A percentile compares a stretch with the other conserved stretches of the same genome.
Conservation (phyloP, 2,797 vertebrate genomes). For the Iguana delicatissima region DNA sequence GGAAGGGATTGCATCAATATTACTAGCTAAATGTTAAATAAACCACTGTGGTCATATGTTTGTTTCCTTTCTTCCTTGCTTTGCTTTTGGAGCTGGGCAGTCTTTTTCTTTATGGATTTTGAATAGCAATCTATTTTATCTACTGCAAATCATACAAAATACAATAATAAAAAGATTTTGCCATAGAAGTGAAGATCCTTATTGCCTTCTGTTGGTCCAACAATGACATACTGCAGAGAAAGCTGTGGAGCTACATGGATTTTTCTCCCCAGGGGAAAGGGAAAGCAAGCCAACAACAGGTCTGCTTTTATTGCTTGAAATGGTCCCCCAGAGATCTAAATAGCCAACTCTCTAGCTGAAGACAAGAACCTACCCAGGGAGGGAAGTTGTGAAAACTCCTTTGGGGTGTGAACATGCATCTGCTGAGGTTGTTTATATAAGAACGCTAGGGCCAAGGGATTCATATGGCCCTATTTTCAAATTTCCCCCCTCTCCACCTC, state of each 20-base stretch:
- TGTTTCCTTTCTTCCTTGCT: neutral
- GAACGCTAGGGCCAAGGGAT: neutral
- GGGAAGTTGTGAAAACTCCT: slow-evolving; percentile 12
- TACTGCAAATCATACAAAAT: slow-evolving; percentile 10
- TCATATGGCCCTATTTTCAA: neutral
- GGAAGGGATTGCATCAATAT: neutral
- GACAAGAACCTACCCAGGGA: slow-evolving; percentile 21
- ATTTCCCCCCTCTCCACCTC: neutral
- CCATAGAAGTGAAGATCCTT: neutral
- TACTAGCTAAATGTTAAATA: neutral
- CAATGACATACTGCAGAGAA: neutral
- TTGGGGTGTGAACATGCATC: slow-evolving; percentile 6
- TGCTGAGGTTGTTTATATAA: neutral
- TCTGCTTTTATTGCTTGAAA: slow-evolving; percentile 2
- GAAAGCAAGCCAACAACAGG: slow-evolving; percentile 10
- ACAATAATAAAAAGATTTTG: neutral
- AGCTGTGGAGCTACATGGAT: neutral
- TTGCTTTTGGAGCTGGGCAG: neutral
- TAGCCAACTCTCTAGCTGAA: neutral
- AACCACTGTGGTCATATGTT: neutral
- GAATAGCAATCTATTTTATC: neutral
- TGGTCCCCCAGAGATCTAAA: neutral
- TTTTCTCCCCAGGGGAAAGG: neutral
- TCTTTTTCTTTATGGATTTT: neutral
- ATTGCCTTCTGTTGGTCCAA: neutral